phyloP scores from a whole-genome alignment of 2,113 vertebrate species.

The Coracopsis vasa region DNA sequence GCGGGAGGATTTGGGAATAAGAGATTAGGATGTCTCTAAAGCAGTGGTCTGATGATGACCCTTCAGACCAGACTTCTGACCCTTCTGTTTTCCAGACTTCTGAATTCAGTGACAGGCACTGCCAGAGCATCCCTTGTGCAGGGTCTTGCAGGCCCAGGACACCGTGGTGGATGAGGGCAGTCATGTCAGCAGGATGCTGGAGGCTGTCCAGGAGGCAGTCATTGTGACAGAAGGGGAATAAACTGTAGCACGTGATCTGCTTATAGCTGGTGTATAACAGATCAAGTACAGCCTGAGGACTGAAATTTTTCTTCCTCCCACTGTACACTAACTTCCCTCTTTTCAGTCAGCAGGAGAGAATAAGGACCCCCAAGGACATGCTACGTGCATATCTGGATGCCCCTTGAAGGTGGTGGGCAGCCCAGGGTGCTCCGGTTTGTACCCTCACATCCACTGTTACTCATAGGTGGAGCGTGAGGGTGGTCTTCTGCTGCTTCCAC shows the following conservation, averaged over 20 bases:
- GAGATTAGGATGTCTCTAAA: background rate
- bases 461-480: rapidly evolving
- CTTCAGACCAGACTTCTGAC: background rate
- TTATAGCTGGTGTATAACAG: background rate
- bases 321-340: background rate
- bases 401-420: background rate
- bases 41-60: background rate
- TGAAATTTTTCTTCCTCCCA: background rate
- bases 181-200: rapidly evolving
- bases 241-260: rapidly evolving
- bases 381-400: rapidly evolving
- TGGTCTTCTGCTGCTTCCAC: background rate
- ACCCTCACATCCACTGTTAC: rapidly evolving
- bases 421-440: background rate
- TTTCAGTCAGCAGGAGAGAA: background rate
- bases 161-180: rapidly evolving
- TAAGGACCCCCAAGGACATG: background rate
- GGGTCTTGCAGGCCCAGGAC: rapidly evolving
- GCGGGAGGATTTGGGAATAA: background rate
- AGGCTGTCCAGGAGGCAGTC: background rate
- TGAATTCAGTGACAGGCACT: background rate
- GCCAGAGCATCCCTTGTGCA: background rate
- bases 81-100: background rate
- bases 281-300: background rate
- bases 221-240: background rate